Evolutionary conservation across 2,113 vertebrate species (phyloP).

Genomic region (Leucosticte australis): DNA sequence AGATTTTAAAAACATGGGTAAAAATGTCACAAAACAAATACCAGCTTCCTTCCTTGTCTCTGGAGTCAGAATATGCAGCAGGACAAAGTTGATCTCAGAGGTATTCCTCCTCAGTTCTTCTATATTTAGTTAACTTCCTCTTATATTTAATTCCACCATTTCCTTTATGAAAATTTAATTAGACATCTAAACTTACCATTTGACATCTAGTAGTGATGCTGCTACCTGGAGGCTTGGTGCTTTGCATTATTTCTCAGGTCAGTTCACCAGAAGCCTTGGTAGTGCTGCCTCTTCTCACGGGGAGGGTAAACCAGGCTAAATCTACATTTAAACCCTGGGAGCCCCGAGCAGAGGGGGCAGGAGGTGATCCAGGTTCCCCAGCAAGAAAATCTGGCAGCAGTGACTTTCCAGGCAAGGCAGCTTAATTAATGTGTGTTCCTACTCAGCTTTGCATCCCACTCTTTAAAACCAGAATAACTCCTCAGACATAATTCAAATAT

Average conservation of each 20-base stretch:
- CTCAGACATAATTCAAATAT: not conserved
- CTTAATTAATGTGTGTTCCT: not conserved
- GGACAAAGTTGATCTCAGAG: not conserved
- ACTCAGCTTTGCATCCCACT: not conserved
- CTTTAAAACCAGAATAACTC: not conserved
- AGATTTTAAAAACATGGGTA: not conserved
- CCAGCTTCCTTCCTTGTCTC: not conserved
- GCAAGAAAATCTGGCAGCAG: not conserved
- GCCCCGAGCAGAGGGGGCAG: rapidly evolving
- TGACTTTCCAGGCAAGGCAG: not conserved
- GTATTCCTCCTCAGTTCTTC: not conserved
- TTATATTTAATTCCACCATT: not conserved
- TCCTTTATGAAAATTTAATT: slow-evolving; percentile 11
- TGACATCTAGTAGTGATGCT: not conserved
- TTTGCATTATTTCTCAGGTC: not conserved
- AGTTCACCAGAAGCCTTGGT: not conserved
- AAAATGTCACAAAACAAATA: not conserved
- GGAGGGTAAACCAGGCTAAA: not conserved
- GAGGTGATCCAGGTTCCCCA: not conserved
- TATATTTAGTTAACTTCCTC: not conserved
- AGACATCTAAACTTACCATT: not conserved
- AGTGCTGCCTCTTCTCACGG: not conserved
- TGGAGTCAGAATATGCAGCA: not conserved
- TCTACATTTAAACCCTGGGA: not conserved
- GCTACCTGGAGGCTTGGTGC: not conserved